Percentiles rank a stretch among this genome's conserved stretches.
These are phyloP conservation scores for Chromis chromis DNA, from an alignment of 2,797 vertebrate genomes.

Conservation along the genomic window DNA sequence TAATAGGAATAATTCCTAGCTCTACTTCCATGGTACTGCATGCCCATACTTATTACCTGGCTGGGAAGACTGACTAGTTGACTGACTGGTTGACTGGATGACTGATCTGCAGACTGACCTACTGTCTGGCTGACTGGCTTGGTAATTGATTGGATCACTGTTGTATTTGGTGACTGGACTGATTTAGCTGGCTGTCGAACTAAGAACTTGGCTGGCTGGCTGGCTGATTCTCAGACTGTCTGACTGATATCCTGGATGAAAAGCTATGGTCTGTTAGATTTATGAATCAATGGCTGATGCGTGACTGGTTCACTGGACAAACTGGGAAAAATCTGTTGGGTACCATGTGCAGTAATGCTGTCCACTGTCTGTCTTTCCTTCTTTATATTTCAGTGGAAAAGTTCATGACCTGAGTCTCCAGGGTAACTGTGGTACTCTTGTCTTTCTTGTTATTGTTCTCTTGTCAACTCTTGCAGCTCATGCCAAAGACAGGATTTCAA, in stretches of 20 bases:
- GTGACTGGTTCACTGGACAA: conserved; percentile 25
- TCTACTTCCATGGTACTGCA: conserved; percentile 4
- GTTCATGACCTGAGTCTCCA: conserved; percentile 17
- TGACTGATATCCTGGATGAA: conserved; percentile 9
- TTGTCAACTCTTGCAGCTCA: background rate
- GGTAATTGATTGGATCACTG: conserved; percentile 16
- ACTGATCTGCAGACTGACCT: background rate
- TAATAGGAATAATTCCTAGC: conserved; percentile 33
- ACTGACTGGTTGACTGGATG: background rate
- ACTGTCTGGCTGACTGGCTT: conserved; percentile 5
- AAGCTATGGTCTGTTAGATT: conserved; percentile 10
- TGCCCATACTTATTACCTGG: conserved; percentile 19
- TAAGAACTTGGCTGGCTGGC: too few relatives aligned
- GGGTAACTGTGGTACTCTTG: background rate
- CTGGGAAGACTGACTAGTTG: conserved; percentile 14
- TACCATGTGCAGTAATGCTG: background rate
- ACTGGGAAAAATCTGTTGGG: conserved; percentile 4
- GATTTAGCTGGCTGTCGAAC: conserved; percentile 14
- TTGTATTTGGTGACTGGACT: conserved; percentile 3
- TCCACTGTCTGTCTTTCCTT: background rate
- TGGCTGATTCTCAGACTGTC: background rate
- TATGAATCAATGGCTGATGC: conserved; percentile 25
- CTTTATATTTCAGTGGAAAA: background rate
- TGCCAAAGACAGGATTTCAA: background rate
- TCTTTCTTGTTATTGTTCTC: conserved; percentile 1